A percentile compares a stretch with the other conserved stretches of the same genome.
phyloP scores from a whole-genome alignment of 2,797 vertebrate genomes.

The Leucoraja ocellata region DNA sequence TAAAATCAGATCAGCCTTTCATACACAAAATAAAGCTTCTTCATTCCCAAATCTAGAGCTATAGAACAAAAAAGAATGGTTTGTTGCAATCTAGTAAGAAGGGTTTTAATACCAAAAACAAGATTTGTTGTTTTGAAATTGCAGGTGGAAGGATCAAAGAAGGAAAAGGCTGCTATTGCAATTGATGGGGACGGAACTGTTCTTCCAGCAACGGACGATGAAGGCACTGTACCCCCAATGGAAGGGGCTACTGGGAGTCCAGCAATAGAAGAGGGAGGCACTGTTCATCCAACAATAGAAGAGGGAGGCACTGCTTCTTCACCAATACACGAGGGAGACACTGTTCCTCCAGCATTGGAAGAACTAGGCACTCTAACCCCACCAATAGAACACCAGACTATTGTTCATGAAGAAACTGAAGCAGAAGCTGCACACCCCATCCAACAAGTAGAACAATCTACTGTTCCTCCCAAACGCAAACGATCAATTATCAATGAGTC shows the following conservation, averaged over 20 bases:
- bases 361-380: accelerated
- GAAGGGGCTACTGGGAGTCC: background rate
- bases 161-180: background rate
- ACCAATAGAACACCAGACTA: background rate
- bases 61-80: background rate
- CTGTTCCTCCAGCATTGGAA: background rate
- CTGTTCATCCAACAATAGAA: background rate
- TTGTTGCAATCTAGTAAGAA: background rate
- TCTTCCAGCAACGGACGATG: too few relatives aligned
- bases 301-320: background rate
- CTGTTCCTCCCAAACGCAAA: background rate
- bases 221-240: too few relatives aligned
- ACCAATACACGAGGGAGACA: too few relatives aligned
- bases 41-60: background rate
- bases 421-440: accelerated
- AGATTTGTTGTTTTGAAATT: background rate
- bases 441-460: background rate
- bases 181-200: background rate
- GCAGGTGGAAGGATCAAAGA: background rate
- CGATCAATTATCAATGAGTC: background rate
- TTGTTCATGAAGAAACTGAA: background rate
- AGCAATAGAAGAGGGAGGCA: too few relatives aligned
- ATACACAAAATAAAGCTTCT: background rate
- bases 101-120: background rate
- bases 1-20: background rate